A percentile compares a stretch with the other conserved stretches of the same genome.
phyloP scores from a whole-genome alignment of 2,888 invertebrate species.

The Amiota mariae region DNA sequence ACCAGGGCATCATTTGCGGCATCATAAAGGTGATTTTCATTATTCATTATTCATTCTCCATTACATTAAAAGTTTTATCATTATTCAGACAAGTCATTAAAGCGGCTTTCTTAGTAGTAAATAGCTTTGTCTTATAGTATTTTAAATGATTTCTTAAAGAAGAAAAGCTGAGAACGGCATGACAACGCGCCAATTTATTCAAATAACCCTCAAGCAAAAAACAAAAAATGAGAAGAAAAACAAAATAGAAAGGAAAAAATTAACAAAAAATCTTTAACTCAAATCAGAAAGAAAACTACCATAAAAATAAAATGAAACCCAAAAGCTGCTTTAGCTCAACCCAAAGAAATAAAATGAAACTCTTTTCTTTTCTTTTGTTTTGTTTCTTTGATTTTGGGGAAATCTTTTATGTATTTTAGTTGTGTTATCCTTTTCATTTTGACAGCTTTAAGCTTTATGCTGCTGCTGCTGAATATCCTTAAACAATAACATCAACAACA shows the following conservation, averaged over 20 bases:
- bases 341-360: conserved; percentile 52
- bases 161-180: conserved; percentile 8
- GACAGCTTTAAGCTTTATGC: conserved; percentile 9
- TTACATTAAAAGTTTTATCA: neutral
- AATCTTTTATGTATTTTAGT: conserved; percentile 4
- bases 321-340: neutral
- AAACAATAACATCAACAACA: neutral
- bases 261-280: conserved; percentile 41
- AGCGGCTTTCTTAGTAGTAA: conserved; percentile 31
- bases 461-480: neutral
- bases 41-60: neutral
- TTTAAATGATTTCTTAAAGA: conserved; percentile 20
- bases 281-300: conserved; percentile 30
- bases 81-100: conserved; percentile 29
- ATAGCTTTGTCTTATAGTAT: neutral
- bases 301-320: neutral
- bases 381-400: too few relatives aligned
- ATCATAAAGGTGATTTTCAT: conserved; percentile 80
- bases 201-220: neutral
- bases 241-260: too few relatives aligned
- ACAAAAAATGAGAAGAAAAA: neutral
- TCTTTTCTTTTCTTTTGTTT: conserved; percentile 30
- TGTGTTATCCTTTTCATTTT: conserved; percentile 21
- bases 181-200: neutral
- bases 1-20: conserved; percentile 80